Evolutionary conservation across 1,140 invertebrate species (phyloP).

Genomic region (Scaptomyza montana): DNA sequence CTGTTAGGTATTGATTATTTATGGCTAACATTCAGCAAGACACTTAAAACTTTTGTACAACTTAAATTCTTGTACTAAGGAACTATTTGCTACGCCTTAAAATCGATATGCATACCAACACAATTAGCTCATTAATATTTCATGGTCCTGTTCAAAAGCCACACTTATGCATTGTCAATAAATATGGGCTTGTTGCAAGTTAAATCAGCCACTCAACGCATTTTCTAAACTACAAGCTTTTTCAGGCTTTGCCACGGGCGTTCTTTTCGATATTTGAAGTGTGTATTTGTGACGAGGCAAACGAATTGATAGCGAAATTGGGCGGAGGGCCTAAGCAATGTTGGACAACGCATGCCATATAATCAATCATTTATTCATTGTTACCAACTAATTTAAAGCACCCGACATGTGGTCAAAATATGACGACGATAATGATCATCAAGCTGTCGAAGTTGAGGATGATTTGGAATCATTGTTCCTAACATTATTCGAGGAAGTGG

Average conservation of each 20-base stretch:
- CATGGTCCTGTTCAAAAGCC: neutral
- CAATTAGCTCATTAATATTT: constrained; percentile 32
- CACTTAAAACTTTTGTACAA: too few relatives aligned
- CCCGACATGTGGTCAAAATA: constrained; percentile 36
- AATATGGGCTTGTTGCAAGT: constrained; percentile 35
- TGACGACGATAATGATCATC: neutral
- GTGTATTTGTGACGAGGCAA: too few relatives aligned
- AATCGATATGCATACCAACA: constrained; percentile 7
- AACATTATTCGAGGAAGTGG: constrained; percentile 25
- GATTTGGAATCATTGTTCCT: neutral
- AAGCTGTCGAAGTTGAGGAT: constrained; percentile 17
- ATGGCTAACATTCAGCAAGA: too few relatives aligned
- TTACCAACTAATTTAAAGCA: constrained; percentile 53
- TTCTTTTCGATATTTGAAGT: neutral
- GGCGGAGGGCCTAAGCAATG: neutral
- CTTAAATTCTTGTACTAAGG: neutral
- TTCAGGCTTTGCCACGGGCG: constrained; percentile 1
- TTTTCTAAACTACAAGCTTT: neutral
- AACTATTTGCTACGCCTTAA: neutral
- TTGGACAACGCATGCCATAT: constrained; percentile 23
- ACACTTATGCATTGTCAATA: constrained; percentile 32
- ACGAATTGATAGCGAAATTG: too few relatives aligned
- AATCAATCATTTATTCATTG: constrained; percentile 63
- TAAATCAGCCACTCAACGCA: too few relatives aligned
- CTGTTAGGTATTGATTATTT: too few relatives aligned